A percentile compares a stretch with the other conserved stretches of the same genome.
Evolutionary conservation across 2,797 vertebrate genomes (phyloP).

Genomic region (Peromyscus aztecus): DNA sequence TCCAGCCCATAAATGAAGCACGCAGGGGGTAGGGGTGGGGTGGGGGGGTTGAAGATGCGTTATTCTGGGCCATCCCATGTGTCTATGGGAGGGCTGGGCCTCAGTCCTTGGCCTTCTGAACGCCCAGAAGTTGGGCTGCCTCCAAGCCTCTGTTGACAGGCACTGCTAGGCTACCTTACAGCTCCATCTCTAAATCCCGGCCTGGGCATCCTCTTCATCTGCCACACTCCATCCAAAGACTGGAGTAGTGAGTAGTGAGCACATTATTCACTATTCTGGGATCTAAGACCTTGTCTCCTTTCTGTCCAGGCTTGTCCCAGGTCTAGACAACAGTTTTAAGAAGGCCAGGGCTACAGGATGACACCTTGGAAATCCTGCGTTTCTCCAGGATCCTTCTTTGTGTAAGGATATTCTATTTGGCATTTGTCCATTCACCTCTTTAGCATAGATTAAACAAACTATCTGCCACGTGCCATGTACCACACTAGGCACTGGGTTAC

Average conservation of each 20-base stretch:
- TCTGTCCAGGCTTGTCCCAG: background rate
- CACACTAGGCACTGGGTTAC: background rate
- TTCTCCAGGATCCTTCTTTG: slow-evolving; percentile 41
- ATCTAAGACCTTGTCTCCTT: background rate
- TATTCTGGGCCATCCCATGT: background rate
- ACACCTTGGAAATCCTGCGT: background rate
- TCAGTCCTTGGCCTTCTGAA: background rate
- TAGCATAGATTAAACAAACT: slow-evolving; percentile 13
- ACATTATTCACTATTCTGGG: background rate
- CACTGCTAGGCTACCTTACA: background rate
- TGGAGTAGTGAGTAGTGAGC: background rate
- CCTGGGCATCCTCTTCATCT: background rate
- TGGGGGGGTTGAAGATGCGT: background rate
- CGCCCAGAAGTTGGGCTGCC: background rate
- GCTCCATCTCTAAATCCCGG: background rate
- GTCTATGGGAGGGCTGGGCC: background rate
- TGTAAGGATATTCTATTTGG: background rate
- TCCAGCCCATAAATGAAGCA: background rate
- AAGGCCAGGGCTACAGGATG: background rate
- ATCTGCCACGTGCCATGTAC: background rate
- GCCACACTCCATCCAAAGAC: slow-evolving; percentile 37
- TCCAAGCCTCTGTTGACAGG: background rate
- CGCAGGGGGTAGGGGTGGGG: background rate
- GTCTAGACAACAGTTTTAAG: background rate
- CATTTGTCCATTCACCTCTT: background rate